A percentile compares a stretch with the other conserved stretches of the same genome.
Evolutionary conservation across 2,888 invertebrate species (phyloP).

Genomic region (Epinotia ramella): DNA sequence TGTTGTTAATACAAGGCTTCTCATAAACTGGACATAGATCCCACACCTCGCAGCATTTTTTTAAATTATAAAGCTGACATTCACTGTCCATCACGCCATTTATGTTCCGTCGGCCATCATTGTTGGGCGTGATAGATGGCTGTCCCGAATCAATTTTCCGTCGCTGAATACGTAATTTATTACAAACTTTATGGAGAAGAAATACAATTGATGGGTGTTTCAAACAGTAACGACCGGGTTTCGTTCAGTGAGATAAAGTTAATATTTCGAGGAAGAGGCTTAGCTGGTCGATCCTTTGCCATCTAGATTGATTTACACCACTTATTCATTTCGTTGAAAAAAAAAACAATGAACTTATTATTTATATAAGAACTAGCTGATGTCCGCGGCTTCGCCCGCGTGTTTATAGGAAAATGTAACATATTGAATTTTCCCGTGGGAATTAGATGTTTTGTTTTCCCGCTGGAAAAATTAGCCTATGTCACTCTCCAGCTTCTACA

Average conservation of each 20-base stretch:
- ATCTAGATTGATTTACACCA: too few species aligned
- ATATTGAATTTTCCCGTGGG: too few species aligned
- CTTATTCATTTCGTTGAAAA: too few species aligned
- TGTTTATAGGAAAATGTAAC: too few species aligned
- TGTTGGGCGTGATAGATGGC: slow-evolving; percentile 16
- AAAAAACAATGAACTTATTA: too few species aligned
- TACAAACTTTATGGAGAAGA: slow-evolving; percentile 25
- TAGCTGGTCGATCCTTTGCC: too few species aligned
- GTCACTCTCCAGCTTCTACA: too few species aligned
- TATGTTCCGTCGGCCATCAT: slow-evolving; percentile 6
- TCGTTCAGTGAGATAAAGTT: background rate
- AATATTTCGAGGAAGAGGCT: background rate
- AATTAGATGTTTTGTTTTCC: too few species aligned
- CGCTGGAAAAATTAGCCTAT: too few species aligned
- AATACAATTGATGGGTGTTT: slow-evolving; percentile 11
- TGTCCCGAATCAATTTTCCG: slow-evolving; percentile 14
- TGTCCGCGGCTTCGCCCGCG: too few species aligned
- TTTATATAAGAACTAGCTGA: too few species aligned
- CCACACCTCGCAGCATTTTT: background rate
- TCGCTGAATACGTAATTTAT: slow-evolving; percentile 18
- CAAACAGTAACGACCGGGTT: background rate
- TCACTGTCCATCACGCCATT: slow-evolving; percentile 17
- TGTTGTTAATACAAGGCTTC: too few species aligned
- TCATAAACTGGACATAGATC: background rate
- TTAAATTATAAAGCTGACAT: background rate